These are phyloP conservation scores for Eriosoma lanigerum DNA, from an alignment of 1,140 invertebrate species.

Conservation along the genomic window DNA sequence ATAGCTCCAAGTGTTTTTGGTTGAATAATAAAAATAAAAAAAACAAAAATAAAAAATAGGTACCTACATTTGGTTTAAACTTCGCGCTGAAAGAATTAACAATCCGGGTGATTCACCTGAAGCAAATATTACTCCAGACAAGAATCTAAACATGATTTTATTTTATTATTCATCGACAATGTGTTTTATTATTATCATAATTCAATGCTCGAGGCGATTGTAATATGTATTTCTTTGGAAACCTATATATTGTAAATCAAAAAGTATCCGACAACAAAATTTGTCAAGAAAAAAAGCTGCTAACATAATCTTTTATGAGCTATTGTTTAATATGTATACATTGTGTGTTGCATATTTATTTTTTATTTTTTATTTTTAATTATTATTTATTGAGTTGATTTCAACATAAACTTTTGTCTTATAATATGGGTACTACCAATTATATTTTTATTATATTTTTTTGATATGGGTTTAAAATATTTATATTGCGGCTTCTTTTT, in stretches of 20 bases:
- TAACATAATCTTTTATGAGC: slow-evolving; percentile 29
- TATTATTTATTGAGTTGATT: slow-evolving; percentile 20
- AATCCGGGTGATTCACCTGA: slow-evolving; percentile 20
- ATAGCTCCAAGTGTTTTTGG: background rate
- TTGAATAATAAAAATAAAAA: background rate
- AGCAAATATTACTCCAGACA: slow-evolving; percentile 47
- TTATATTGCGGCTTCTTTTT: slow-evolving; percentile 2
- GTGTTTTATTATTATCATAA: slow-evolving; percentile 48
- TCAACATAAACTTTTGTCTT: slow-evolving; percentile 3
- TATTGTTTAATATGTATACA: background rate
- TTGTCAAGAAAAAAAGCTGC: slow-evolving; percentile 29
- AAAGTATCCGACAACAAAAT: slow-evolving; percentile 29
- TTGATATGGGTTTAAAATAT: background rate
- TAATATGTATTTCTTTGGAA: slow-evolving; percentile 2
- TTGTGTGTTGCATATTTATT: background rate
- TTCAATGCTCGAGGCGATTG: slow-evolving; percentile 1
- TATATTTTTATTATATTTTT: background rate
- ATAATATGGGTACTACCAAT: background rate
- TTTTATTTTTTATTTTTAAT: background rate
- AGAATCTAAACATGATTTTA: slow-evolving; percentile 42
- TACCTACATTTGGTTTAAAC: background rate
- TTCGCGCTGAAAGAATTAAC: slow-evolving; percentile 38
- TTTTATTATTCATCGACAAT: slow-evolving; percentile 31
- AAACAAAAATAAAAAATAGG: background rate
- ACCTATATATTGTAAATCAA: slow-evolving; percentile 40